Percentiles rank a stretch among this genome's conserved stretches.
phyloP scores from a whole-genome alignment of 2,113 vertebrate species.

The Triplophysa siluroides region DNA sequence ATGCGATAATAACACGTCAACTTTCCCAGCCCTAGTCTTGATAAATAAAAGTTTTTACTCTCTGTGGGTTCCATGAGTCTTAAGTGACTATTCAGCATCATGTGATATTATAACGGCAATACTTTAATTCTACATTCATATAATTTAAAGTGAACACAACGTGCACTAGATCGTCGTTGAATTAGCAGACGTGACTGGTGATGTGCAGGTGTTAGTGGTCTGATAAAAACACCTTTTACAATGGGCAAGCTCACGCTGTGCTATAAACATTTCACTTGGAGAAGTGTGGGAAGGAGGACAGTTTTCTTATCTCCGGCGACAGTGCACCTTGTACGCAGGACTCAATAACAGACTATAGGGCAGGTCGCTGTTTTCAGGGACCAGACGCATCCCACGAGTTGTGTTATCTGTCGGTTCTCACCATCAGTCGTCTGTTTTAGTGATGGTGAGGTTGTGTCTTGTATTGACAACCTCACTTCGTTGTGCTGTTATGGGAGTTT shows the following conservation, averaged over 20 bases:
- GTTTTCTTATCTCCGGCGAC: conserved; percentile 3
- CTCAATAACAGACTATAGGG: not conserved
- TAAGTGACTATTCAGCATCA: too few relatives aligned
- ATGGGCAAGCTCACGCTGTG: not conserved
- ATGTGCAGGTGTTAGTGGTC: not conserved
- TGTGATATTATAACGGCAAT: not conserved
- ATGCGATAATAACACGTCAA: too few relatives aligned
- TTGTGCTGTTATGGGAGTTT: conserved; percentile 13
- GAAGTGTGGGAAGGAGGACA: not conserved
- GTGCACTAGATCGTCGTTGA: not conserved
- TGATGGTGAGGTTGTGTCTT: conserved; percentile 20
- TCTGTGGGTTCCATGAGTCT: too few relatives aligned
- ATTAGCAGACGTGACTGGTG: too few relatives aligned
- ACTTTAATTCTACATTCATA: not conserved
- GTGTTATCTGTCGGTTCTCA: conserved; percentile 7
- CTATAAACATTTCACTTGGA: not conserved
- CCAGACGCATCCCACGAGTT: not conserved
- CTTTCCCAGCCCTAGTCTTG: too few relatives aligned
- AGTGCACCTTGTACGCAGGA: not conserved
- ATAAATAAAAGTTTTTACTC: too few relatives aligned
- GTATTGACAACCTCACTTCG: conserved; percentile 19
- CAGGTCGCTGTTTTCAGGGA: not conserved
- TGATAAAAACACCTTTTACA: conserved; percentile 1
- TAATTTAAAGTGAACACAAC: not conserved
- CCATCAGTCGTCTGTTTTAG: not conserved